Evolutionary conservation across 2,888 invertebrate genomes (phyloP).

Genomic region (Heliconius charithonia): DNA sequence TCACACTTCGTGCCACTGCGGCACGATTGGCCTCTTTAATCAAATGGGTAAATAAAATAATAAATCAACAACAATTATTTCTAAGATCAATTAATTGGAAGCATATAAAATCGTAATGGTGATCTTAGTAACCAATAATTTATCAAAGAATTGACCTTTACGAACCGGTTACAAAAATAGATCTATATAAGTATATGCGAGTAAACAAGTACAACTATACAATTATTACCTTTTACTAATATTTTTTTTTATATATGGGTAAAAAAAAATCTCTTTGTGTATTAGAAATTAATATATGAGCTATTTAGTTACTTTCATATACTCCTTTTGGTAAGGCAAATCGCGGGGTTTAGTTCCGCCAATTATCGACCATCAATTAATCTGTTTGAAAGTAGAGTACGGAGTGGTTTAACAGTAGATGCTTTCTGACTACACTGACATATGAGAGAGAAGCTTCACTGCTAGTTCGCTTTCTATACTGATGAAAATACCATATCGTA

Average conservation of each 20-base stretch:
- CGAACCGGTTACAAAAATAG: background rate
- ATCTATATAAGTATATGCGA: background rate
- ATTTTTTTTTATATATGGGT: background rate
- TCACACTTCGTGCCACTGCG: too few species aligned
- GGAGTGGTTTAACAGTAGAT: background rate
- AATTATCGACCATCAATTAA: background rate
- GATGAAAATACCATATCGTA: too few species aligned
- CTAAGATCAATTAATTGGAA: conserved; percentile 6
- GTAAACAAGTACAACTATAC: background rate
- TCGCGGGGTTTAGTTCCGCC: background rate
- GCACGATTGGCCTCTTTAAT: too few species aligned
- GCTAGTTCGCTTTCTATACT: too few species aligned
- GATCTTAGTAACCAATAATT: background rate
- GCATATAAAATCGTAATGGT: background rate
- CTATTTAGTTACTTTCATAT: background rate
- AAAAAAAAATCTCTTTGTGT: background rate
- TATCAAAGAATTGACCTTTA: background rate
- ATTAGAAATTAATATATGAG: background rate
- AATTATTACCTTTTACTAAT: background rate
- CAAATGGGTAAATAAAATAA: background rate
- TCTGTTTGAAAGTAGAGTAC: background rate
- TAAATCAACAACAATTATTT: background rate
- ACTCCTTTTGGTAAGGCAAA: background rate
- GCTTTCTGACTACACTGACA: background rate
- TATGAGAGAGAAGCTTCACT: background rate